Percentiles rank a stretch among this genome's conserved stretches.
These are phyloP conservation scores for Guaruba guarouba DNA, from an alignment of 2,113 vertebrate species.

Conservation along the genomic window DNA sequence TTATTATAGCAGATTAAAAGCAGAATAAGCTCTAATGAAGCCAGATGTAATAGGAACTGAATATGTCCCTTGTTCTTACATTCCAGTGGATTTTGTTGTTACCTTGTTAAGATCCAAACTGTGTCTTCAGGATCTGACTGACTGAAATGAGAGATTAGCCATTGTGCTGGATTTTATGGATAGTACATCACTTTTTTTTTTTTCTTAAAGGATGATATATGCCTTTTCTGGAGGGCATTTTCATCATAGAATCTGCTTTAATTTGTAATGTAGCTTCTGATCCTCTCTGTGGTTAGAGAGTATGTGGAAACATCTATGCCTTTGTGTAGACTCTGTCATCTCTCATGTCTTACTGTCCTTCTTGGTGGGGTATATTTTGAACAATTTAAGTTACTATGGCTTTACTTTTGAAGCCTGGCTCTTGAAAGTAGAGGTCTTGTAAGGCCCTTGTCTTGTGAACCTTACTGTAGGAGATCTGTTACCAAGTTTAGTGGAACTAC, in stretches of 20 bases:
- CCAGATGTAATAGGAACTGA: background rate
- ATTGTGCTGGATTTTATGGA: background rate
- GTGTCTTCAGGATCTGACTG: background rate
- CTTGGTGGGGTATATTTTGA: background rate
- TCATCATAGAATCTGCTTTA: background rate
- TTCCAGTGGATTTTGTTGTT: slow-evolving; percentile 14
- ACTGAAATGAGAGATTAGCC: slow-evolving; percentile 13
- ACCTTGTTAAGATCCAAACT: slow-evolving; percentile 26
- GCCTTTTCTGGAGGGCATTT: slow-evolving; percentile 31
- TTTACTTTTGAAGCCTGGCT: background rate
- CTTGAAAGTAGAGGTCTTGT: background rate
- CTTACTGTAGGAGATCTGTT: background rate
- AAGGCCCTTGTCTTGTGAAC: background rate
- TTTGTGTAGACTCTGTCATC: background rate
- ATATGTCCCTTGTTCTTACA: background rate
- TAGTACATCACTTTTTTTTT: background rate
- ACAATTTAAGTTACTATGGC: background rate
- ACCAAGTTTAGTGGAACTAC: background rate
- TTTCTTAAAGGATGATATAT: background rate
- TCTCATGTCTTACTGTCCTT: background rate
- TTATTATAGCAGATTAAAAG: slow-evolving; percentile 41
- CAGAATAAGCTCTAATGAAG: slow-evolving; percentile 13
- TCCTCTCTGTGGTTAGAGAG: slow-evolving; percentile 16
- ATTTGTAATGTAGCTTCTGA: slow-evolving; percentile 24
- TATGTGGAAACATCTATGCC: slow-evolving; percentile 17